Conservation (phyloP, 2,888 invertebrate genomes). For the Drosophila lutescens region DNA sequence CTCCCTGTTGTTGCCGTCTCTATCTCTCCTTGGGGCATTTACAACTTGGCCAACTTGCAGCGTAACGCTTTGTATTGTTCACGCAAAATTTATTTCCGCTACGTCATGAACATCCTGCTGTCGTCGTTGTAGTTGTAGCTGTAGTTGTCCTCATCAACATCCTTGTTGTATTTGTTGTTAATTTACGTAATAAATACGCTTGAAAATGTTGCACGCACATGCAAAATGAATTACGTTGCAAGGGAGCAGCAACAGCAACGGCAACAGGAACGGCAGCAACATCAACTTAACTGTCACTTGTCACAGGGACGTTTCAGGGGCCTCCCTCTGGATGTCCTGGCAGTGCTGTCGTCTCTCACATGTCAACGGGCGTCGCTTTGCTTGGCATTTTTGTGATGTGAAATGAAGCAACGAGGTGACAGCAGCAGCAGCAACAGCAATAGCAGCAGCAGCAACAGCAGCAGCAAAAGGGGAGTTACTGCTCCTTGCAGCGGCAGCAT, state of each 20-base stretch:
- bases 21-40: conserved; percentile 24
- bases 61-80: conserved; percentile 79
- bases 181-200: conserved; percentile 79
- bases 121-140: conserved; percentile 59
- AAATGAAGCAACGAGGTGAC: conserved; percentile 82
- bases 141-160: conserved; percentile 33
- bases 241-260: conserved; percentile 49
- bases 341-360: conserved; percentile 78
- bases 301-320: conserved; percentile 76
- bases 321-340: conserved; percentile 63
- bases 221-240: conserved; percentile 77
- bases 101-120: conserved; percentile 77
- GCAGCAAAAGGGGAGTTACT: conserved; percentile 49
- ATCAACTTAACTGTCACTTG: conserved; percentile 83
- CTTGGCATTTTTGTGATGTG: conserved; percentile 80
- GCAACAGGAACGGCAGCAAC: conserved; percentile 45
- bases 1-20: conserved; percentile 5
- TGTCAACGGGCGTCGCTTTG: conserved; percentile 83
- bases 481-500: conserved; percentile 68
- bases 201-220: conserved; percentile 79
- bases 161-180: conserved; percentile 59
- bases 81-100: conserved; percentile 79
- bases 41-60: conserved; percentile 74
- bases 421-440: conserved; percentile 66
- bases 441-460: conserved; percentile 49